Base-by-base conservation (phyloP, 2,888 invertebrate genomes). In the Amblyjoppa proteus region DNA sequence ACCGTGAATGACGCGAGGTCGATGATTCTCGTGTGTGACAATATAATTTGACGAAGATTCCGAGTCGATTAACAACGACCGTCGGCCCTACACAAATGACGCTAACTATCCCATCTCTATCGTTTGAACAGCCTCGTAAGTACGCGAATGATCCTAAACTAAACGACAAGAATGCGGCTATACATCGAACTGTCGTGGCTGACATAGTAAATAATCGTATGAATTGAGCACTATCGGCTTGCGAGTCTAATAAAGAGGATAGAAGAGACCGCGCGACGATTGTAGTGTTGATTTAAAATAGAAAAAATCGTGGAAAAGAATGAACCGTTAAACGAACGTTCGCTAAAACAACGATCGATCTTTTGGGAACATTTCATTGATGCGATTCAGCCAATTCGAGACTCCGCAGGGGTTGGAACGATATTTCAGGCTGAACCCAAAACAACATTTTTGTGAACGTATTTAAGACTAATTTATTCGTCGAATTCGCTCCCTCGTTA, bases 81-180 rank as follows among this genome's bases (percentile, higher is more conserved):
- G 34, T 64, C 28, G 16, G 34, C 7, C 34, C 28, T n/a, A 16
- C 16, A n/a, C 64, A 28, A 56, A 51, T 11, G 56, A 68, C 28
- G 78, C 16, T 41, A 74, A 66, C 51, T 78, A 66, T 56, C 68
- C 41, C 31, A 6, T 69, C 31, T 74, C 73, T 73, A 79, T 58
- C 38, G 61, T 66, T 68, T 41, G 16, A 80, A 66, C 64, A 80
- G 79, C 41, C 76, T 88, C 82, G 76, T 89, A 90, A 90, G 89
- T 90, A 89, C 89, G 87, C 84, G 89, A 88, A 88, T 88, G 82
- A 88, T 81, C 68, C 88, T 89, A 89, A 56, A 83, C 45, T 81
- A 81, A 76, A 68, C 56, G 66, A 76, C 58, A 70, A 76, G 31
- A 74, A 71, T 61, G 64, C 11, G 71, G 51, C 68, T 83, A 70